A percentile compares a stretch with the other conserved stretches of the same genome.
Evolutionary conservation across 2,888 invertebrate species (phyloP).

Genomic region (Apantesis nais): DNA sequence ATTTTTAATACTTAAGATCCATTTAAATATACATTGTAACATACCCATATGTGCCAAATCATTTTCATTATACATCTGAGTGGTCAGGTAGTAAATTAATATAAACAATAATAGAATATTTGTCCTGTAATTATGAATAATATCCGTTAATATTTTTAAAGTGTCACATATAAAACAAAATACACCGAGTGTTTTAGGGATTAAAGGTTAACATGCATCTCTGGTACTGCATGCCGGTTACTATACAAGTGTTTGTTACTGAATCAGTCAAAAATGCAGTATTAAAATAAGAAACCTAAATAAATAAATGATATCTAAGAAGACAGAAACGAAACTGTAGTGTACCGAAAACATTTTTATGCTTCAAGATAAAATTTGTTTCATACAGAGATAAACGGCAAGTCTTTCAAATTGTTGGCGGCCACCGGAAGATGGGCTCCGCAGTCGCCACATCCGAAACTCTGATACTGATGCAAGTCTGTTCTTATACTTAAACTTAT

Average conservation of each 20-base stretch:
- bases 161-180: no score
- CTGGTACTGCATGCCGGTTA: no score
- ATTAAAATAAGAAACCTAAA: neutral
- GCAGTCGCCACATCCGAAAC: slow-evolving; percentile 47
- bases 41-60: neutral
- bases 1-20: neutral
- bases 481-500: slow-evolving; percentile 68
- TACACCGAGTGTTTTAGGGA: no score
- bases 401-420: slow-evolving; percentile 55
- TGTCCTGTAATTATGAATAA: no score
- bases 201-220: no score
- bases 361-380: slow-evolving; percentile 29
- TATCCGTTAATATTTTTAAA: no score
- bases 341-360: slow-evolving; percentile 1
- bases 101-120: neutral
- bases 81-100: neutral
- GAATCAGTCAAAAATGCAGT: no score
- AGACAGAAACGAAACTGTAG: neutral
- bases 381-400: slow-evolving; percentile 63
- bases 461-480: slow-evolving; percentile 61
- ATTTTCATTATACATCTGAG: neutral
- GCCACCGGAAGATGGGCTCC: slow-evolving; percentile 44
- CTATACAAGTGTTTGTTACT: no score
- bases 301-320: neutral
- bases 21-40: neutral